Evolutionary conservation across 2,888 invertebrate genomes (phyloP).

Genomic region (Anoncus sp.): DNA sequence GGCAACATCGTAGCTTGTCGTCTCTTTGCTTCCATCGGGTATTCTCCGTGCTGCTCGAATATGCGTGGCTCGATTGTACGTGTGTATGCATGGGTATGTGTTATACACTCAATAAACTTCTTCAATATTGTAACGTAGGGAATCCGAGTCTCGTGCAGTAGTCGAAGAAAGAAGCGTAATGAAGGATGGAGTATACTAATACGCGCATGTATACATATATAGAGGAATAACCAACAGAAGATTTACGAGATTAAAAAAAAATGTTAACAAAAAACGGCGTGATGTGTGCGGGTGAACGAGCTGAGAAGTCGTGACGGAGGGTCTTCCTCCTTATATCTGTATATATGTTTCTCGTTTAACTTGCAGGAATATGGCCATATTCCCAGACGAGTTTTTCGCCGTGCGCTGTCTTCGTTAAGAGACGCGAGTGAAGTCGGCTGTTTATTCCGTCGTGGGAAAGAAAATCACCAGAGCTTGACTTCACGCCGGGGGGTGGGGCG

Average conservation of each 20-base stretch:
- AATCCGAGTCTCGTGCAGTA: conserved; percentile 52
- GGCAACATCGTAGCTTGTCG: conserved; percentile 35
- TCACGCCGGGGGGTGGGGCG: conserved; percentile 40
- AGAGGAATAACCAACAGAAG: conserved; percentile 13
- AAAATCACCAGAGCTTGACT: conserved; percentile 65
- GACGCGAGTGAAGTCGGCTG: conserved; percentile 63
- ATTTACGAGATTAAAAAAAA: conserved; percentile 34
- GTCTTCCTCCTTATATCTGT: conserved; percentile 47
- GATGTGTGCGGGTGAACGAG: conserved; percentile 38
- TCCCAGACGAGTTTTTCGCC: conserved; percentile 77
- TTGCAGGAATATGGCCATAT: conserved; percentile 41
- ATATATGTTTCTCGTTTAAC: conserved; percentile 32
- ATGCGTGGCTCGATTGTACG: neutral
- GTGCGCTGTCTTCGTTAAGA: conserved; percentile 52
- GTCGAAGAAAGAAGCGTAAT: conserved; percentile 61
- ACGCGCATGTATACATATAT: neutral
- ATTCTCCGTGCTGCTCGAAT: neutral
- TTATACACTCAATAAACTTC: conserved; percentile 70
- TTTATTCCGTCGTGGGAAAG: conserved; percentile 75
- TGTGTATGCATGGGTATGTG: neutral
- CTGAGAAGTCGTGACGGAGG: conserved; percentile 44
- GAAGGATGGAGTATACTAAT: conserved; percentile 48
- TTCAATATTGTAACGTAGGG: conserved; percentile 60
- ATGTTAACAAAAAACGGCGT: conserved; percentile 32
- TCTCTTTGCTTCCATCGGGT: conserved; percentile 9